Conservation (phyloP, 2,888 invertebrate genomes). For the Campaea margaritaria region DNA sequence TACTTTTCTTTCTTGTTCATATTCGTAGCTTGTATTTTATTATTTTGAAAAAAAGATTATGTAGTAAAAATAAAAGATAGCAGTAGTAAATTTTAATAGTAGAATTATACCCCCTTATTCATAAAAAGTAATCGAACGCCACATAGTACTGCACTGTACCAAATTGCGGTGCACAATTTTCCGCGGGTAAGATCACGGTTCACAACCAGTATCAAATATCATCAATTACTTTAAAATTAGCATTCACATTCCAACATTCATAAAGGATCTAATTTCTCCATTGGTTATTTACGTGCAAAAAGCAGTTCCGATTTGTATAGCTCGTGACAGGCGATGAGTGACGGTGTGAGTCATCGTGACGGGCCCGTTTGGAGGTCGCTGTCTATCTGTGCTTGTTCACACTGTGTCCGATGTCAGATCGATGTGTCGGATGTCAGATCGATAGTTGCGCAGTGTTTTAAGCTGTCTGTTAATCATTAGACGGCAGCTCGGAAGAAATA, state of each 20-base stretch:
- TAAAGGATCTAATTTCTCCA: conserved; percentile 37
- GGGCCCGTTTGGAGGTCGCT: conserved; percentile 34
- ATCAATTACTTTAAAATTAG: conserved; percentile 5
- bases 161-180: too few species aligned
- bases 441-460: background rate
- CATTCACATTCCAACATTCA: conserved; percentile 13
- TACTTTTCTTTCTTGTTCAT: background rate
- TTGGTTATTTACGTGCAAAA: conserved; percentile 30
- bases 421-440: background rate
- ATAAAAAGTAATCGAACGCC: too few species aligned
- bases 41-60: too few species aligned
- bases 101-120: too few species aligned
- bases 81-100: too few species aligned
- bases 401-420: conserved; percentile 2
- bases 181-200: too few species aligned
- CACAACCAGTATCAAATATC: too few species aligned
- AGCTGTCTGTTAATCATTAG: background rate
- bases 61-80: too few species aligned
- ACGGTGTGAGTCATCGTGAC: conserved; percentile 54
- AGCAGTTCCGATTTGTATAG: conserved; percentile 50
- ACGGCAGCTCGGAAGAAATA: background rate
- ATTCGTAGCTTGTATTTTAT: too few species aligned
- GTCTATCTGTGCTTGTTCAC: conserved; percentile 12
- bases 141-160: too few species aligned
- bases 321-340: conserved; percentile 49